Evolutionary conservation across 1,140 invertebrate species (phyloP).

Genomic region (Drosophila suzukii): DNA sequence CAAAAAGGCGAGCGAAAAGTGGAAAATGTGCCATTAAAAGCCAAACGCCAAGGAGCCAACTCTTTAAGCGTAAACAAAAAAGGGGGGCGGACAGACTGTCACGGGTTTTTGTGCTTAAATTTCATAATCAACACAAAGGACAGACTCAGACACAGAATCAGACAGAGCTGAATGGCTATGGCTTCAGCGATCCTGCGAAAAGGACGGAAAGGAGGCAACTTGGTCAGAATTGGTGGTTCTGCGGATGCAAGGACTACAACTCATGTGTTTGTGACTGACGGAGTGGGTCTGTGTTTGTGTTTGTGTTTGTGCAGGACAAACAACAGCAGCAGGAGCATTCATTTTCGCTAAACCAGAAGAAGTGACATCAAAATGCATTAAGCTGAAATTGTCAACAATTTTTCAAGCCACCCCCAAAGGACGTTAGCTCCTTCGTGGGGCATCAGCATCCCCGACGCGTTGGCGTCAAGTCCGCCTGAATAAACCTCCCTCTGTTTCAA

Average conservation of each 20-base stretch:
- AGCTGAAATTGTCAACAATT: conserved; percentile 82
- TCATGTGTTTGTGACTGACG: conserved; percentile 47
- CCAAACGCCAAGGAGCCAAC: conserved; percentile 54
- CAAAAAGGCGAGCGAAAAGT: conserved; percentile 37
- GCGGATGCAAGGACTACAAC: conserved; percentile 65
- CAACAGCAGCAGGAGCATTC: conserved; percentile 58
- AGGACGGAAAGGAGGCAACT: conserved; percentile 25
- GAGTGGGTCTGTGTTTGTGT: conserved; percentile 7
- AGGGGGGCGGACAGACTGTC: conserved; percentile 29
- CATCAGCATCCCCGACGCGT: conserved; percentile 49
- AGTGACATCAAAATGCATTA: conserved; percentile 78
- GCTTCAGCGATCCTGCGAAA: conserved; percentile 71
- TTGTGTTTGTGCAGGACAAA: conserved; percentile 52
- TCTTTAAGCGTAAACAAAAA: conserved; percentile 51
- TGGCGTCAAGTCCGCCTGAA: conserved; percentile 74
- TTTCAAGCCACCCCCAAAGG: conserved; percentile 55
- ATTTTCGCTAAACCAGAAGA: conserved; percentile 62
- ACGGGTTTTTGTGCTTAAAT: conserved; percentile 76
- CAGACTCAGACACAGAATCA: conserved; percentile 13
- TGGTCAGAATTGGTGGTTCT: conserved; percentile 66
- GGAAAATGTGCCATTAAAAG: conserved; percentile 77
- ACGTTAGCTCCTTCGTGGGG: neutral
- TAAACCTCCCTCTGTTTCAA: conserved; percentile 44
- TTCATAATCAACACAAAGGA: conserved; percentile 76
- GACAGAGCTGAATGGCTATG: conserved; percentile 46